phyloP scores from a whole-genome alignment of 2,888 invertebrate species.

The Sphecodes monilicornis region DNA sequence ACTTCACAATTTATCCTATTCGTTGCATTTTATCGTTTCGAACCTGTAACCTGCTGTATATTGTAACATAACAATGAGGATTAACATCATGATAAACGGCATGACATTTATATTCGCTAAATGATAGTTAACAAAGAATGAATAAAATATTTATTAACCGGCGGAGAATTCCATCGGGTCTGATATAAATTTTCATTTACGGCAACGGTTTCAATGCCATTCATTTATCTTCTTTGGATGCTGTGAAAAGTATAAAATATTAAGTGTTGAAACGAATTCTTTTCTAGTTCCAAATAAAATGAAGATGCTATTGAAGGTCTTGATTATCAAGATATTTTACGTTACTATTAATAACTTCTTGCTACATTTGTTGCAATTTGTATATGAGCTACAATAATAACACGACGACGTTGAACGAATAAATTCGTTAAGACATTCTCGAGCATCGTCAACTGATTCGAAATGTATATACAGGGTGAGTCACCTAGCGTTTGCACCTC shows the following conservation, averaged over 20 bases:
- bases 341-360: too few species aligned
- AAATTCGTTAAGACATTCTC: too few species aligned
- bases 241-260: too few species aligned
- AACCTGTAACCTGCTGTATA: neutral
- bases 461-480: too few species aligned
- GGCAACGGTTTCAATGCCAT: neutral
- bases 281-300: neutral
- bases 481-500: too few species aligned
- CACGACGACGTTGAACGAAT: too few species aligned
- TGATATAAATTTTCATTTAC: neutral
- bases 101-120: neutral
- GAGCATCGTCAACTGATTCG: too few species aligned
- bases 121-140: slow-evolving; percentile 9
- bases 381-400: too few species aligned
- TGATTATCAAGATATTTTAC: too few species aligned
- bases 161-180: neutral
- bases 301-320: too few species aligned
- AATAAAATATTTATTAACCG: neutral
- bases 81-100: neutral
- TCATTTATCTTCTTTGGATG: neutral
- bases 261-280: neutral
- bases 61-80: neutral
- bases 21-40: neutral
- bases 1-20: slow-evolving; percentile 4
- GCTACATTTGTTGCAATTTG: too few species aligned